Base-by-base conservation (phyloP, 2,113 vertebrate species). In the Capreolus pygargus region DNA sequence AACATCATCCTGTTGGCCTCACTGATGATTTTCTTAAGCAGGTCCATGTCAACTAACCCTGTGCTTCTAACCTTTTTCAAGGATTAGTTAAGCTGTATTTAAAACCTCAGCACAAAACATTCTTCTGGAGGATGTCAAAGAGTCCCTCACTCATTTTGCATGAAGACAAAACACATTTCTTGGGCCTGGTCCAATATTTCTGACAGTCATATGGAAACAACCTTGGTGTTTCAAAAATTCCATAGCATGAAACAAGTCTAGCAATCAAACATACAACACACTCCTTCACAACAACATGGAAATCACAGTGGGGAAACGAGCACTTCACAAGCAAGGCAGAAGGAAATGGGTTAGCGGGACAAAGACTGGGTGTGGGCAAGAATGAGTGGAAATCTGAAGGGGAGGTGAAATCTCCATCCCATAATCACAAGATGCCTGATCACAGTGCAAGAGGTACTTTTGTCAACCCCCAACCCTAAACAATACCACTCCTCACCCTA, bases 231-330 rank as follows among this genome's bases (percentile, higher is more conserved):
- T 93, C 54, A 81, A 81, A 88, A n/a, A 43, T 57, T 25, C 93
- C 61, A 54, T 27, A 43, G 0, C 27, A 50, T 27, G 28, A 86
- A 84, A 83, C 14, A 83, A 17, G 5, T 13, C 27, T 12, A 52
- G 12, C 45, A 50, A 27, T n/a, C 39, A 58, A 6, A 47, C 43
- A 52, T 12, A 30, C 43, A 85, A 43, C 84, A 70, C 25, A 45
- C 54, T 82, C 90, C 92, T 94, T 96, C 81, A 90, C 74, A 97
- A 91, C 85, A 86, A 96, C 78, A 94, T 96, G 95, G 85, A 97
- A 96, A 94, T 89, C 67, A 11, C 50, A 25, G 27, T 3, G 0
- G 55, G 27, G 82, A 89, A 96, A 96, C 36, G 78, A 83, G 10
- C 76, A 93, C 50, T 89, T 89, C 27, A 55, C 78, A 67, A 5